Conservation (phyloP, 2,113 vertebrate genomes). For the Odontophorus gujanensis region DNA sequence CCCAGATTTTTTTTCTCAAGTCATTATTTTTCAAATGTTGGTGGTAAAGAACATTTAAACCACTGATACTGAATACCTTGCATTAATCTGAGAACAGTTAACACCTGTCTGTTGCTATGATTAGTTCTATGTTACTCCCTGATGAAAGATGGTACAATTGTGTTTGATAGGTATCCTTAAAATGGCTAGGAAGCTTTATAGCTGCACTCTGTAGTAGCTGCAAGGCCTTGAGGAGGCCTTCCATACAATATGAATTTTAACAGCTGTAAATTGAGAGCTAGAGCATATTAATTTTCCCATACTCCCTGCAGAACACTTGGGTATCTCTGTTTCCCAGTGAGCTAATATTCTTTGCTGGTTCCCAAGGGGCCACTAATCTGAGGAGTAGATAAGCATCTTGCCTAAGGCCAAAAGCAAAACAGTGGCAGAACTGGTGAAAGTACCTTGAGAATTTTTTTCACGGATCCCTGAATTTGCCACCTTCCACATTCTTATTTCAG, state of each 20-base stretch:
- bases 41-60: neutral
- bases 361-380: neutral
- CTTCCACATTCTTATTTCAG: neutral
- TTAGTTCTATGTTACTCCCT: neutral
- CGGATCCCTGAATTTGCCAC: neutral
- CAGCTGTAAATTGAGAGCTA: neutral
- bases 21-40: neutral
- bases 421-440: neutral
- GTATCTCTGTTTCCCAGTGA: neutral
- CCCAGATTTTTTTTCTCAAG: neutral
- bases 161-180: neutral
- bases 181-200: neutral
- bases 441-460: slow-evolving; percentile 6
- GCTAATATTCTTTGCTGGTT: neutral
- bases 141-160: neutral
- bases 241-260: neutral
- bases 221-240: neutral
- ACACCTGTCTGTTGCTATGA: neutral
- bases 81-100: neutral
- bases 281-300: slow-evolving; percentile 34
- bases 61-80: neutral
- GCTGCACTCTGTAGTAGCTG: neutral
- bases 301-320: neutral
- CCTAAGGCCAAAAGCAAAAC: slow-evolving; percentile 18
- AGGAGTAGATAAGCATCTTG: slow-evolving; percentile 45